A percentile compares a stretch with the other conserved stretches of the same genome.
Evolutionary conservation across 2,888 invertebrate genomes (phyloP).

Genomic region (Parnassius smintheus): DNA sequence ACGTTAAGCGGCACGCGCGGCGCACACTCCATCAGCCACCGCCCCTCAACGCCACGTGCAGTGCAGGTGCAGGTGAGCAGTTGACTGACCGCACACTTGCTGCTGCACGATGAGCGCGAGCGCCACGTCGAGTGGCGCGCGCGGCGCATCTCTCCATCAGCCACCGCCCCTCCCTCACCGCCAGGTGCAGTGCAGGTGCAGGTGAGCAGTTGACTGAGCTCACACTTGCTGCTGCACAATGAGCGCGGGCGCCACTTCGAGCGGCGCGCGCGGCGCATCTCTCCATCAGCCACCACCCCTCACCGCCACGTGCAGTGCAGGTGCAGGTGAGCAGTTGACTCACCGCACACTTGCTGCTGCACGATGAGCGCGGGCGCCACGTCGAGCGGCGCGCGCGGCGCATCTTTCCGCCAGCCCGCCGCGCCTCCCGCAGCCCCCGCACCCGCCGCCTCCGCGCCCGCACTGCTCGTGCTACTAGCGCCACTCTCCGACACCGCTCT

Average conservation of each 20-base stretch:
- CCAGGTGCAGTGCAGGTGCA: no score
- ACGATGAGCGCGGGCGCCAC: conserved; percentile 64
- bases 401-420: conserved; percentile 18
- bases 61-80: no score
- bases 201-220: conserved; percentile 41
- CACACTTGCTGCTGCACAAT: conserved; percentile 56
- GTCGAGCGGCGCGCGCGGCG: conserved; percentile 48
- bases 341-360: conserved; percentile 61
- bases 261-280: no score
- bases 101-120: conserved; percentile 53
- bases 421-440: conserved; percentile 32
- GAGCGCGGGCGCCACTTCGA: background rate
- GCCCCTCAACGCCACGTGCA: no score
- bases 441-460: conserved; percentile 43
- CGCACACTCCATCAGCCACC: no score
- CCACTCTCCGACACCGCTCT: conserved; percentile 48
- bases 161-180: no score
- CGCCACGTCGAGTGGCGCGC: no score
- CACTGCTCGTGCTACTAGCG: conserved; percentile 32
- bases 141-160: no score
- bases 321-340: conserved; percentile 19
- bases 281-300: conserved; percentile 34
- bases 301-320: conserved; percentile 1
- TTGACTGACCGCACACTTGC: conserved; percentile 55
- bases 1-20: no score